Evolutionary conservation across 1,140 invertebrate genomes (phyloP), one percentile per base, ranked within the genome.

Genomic region (Drosophila santomea): DNA sequence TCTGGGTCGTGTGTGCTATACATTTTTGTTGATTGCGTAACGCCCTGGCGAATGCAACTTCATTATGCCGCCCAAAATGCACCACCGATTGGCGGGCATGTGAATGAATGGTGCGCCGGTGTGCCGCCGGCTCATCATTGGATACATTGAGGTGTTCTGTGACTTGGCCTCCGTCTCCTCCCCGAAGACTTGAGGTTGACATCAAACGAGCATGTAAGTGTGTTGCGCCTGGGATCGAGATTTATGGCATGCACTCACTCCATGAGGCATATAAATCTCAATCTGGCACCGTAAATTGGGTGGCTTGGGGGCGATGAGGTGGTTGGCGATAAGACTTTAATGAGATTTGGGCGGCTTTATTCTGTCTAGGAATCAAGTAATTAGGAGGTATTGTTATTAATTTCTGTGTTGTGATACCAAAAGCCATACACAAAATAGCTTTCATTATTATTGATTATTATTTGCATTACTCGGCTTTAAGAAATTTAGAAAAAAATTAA

Each of bases 1-100:
- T 28, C 66, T 44, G 47, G 61, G 28, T 63, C 50, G 50, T 55
- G 38, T 38, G 38, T 63, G 35, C 55, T 63, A 39, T 55, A 63
- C 86, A 72, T 83, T 72, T 79, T 66, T 89, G 80, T 77, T 88
- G 83, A 85, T 86, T 85, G 77, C 82, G 57, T 61, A 72, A 81
- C 64, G 55, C 73, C 72, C 64, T 78, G 82, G 58, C 38, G 63
- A 61, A 68, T 73, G 56, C 79, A 76, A 67, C 75, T 62, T 83
- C 69, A 86, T 89, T 88, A 79, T 67, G 63, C 57, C 57, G 55
- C 54, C 36, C 36, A 8, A 52, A 73, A 52, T 43, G 56, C 36
- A 17, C 20, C 66, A 51, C 50, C 58, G 54, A 74, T 73, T 74
- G 68, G 71, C 56, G 67, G 67, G 45, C 73, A 76, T 76, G 45